Evolutionary conservation across 2,888 invertebrate species (phyloP), one percentile per base, ranked within the genome.

Genomic region (Andrena haemorrhoa): DNA sequence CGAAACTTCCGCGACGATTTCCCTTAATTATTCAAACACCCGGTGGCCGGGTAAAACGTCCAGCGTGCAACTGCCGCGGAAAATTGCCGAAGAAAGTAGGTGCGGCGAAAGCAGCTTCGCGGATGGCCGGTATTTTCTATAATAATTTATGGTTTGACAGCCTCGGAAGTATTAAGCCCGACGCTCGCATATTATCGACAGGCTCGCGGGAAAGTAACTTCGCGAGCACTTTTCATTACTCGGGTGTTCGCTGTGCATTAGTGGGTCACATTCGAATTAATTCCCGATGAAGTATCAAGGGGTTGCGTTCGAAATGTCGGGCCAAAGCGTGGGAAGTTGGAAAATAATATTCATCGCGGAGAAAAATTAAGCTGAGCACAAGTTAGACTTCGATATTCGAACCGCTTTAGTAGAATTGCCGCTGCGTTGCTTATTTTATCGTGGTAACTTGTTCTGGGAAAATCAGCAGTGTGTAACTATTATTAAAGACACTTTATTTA

Each of bases 111-210:
- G 16, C 12, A 10, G 20, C 63, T 41, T 4, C 31, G 12, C 10
- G 51, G 41, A 66, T 41, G n/a, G 41, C 58, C 56, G 65, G 76
- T 76, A 69, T 82, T 56, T 69, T 73, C 81, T 60, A 82, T 73
- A 75, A 82, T 82, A 82, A 81, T 81, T 82, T 65, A 75, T 49
- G 35, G 5, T 69, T 75, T 70, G 70, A 63, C 69, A 60, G 74
- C 26, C 20, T n/a, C 4, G 53, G 26, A 68, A 23, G 61, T 58
- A 74, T 79, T 81, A 79, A 81, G 69, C 58, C 12, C 63, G 75
- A 60, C 47, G 64, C 53, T 47, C 65, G 56, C 76, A 81, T 76
- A 82, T 81, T 82, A 76, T 81, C 76, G 82, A 76, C 65, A 76
- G 41, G 20, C 12, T 20, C 51, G 49, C n/a, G 41, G 7, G 49